Conservation (phyloP, 1,140 invertebrate genomes). For the Drosophila lini region DNA sequence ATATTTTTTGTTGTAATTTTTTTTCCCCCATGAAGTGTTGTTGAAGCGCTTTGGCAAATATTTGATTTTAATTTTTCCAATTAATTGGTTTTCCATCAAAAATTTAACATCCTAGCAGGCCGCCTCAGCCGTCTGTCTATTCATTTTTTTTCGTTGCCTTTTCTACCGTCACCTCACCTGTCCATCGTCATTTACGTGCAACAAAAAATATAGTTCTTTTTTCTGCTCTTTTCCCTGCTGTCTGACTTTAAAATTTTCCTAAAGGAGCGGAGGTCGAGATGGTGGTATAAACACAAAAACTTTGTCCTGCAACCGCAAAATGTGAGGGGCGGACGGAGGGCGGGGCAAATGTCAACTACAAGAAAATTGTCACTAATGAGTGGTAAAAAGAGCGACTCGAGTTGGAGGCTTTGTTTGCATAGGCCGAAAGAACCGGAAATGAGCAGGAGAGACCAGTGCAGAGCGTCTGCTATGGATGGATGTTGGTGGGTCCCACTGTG, state of each 20-base stretch:
- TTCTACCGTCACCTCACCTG: slow-evolving; percentile 13
- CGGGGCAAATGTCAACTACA: slow-evolving; percentile 79
- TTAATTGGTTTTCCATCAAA: slow-evolving; percentile 80
- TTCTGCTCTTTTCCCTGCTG: slow-evolving; percentile 23
- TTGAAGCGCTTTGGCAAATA: slow-evolving; percentile 80
- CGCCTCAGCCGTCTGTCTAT: slow-evolving; percentile 11
- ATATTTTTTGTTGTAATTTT: slow-evolving; percentile 13
- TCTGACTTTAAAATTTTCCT: slow-evolving; percentile 39
- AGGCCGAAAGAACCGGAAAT: slow-evolving; percentile 53
- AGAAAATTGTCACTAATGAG: slow-evolving; percentile 83
- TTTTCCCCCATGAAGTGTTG: slow-evolving; percentile 54
- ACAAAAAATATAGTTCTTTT: slow-evolving; percentile 13
- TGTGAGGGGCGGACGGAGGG: slow-evolving; percentile 8
- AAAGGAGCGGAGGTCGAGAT: slow-evolving; percentile 13
- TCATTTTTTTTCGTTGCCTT: neutral
- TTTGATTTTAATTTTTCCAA: slow-evolving; percentile 82
- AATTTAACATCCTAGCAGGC: slow-evolving; percentile 55
- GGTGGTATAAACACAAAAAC: slow-evolving; percentile 56
- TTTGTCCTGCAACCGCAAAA: slow-evolving; percentile 61
- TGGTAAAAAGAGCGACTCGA: slow-evolving; percentile 73
- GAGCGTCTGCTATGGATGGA: slow-evolving; percentile 2
- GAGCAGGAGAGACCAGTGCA: slow-evolving; percentile 12
- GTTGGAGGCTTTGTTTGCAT: slow-evolving; percentile 58
- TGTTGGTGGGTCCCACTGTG: slow-evolving; percentile 23
- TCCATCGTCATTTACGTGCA: slow-evolving; percentile 28